Evolutionary conservation across 1,140 invertebrate species (phyloP).

Genomic region (Tenebrio molitor): DNA sequence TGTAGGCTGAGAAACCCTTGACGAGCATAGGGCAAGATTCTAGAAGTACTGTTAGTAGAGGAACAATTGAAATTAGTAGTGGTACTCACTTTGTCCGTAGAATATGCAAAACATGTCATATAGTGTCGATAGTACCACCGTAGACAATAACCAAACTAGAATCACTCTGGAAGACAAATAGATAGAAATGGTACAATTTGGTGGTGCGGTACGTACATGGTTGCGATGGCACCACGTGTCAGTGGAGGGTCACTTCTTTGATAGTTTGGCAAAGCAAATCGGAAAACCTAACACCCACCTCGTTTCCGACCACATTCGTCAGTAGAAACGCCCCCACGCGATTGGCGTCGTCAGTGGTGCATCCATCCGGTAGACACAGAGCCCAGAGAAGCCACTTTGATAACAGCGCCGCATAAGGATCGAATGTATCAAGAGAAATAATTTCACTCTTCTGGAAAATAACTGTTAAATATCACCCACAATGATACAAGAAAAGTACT

Average conservation of each 20-base stretch:
- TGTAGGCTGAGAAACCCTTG: constrained; percentile 64
- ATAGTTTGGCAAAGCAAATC: constrained; percentile 49
- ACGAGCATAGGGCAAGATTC: constrained; percentile 45
- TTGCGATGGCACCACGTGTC: constrained; percentile 45
- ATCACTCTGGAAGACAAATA: constrained; percentile 10
- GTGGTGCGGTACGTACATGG: constrained; percentile 53
- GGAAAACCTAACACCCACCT: too few species aligned
- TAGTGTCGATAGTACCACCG: constrained; percentile 44
- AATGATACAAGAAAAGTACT: too few species aligned
- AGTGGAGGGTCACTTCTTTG: constrained; percentile 38
- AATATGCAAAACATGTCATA: constrained; percentile 51
- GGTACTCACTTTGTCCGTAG: not conserved
- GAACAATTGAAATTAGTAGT: not conserved
- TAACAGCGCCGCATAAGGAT: not conserved
- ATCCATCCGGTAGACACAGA: constrained; percentile 53
- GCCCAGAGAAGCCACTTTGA: constrained; percentile 44
- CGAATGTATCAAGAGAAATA: too few species aligned
- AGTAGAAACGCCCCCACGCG: too few species aligned
- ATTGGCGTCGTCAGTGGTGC: constrained; percentile 44
- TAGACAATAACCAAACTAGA: not conserved
- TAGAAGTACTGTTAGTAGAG: constrained; percentile 50
- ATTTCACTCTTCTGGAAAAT: too few species aligned
- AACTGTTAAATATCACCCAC: too few species aligned
- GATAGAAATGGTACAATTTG: not conserved
- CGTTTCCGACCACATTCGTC: too few species aligned